Base-by-base conservation (phyloP, 2,888 invertebrate genomes). In the Scaptomyza reducta region DNA sequence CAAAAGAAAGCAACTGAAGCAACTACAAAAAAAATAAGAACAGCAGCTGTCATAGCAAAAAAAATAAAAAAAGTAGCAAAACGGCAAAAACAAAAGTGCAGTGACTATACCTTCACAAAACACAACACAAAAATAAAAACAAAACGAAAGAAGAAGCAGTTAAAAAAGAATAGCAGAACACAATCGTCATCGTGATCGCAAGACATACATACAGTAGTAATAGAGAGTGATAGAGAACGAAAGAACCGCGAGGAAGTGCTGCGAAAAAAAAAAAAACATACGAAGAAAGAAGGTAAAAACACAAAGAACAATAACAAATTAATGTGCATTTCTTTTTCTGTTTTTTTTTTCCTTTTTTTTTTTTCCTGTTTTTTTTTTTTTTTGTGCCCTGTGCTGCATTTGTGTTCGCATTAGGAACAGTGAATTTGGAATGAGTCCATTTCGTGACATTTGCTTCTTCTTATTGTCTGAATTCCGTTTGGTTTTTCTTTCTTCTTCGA, bases 21-120 rank as follows among this genome's bases (percentile, higher is more conserved):
- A 50, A 49, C 49, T 47, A 42, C 41, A 70, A 63, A 29, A 47
- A 57, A 18, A 29, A 56, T 50, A 70, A 66, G 58, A 61, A 66
- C 61, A 66, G 79, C 78, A 78, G 77, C 83, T 82, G 67, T 70
- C 73, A 58, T 49, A 70, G 65, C 55, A 45, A 45, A 69, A 49
- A 47, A 50, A 56, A 58, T 60, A 59, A 54, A 68, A 73, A 51
- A 40, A 38, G 14, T 13, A 55, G 55, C 56, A 54, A 53, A 56
- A 64, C 49, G 49, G 59, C 54, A 65, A 62, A 57, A 68, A 72
- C 49, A 72, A 82, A 76, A 78, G 78, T 81, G 82, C 78, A 78
- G 71, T 79, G 77, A 77, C 79, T 77, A 59, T 62, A 57, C 54
- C 61, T 69, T 57, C 40, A 40, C 40, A 40, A 16, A 40, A 40